Evolutionary conservation across 2,888 invertebrate species (phyloP), one percentile per base, ranked within the genome.

Genomic region (Pelosia muscerda): DNA sequence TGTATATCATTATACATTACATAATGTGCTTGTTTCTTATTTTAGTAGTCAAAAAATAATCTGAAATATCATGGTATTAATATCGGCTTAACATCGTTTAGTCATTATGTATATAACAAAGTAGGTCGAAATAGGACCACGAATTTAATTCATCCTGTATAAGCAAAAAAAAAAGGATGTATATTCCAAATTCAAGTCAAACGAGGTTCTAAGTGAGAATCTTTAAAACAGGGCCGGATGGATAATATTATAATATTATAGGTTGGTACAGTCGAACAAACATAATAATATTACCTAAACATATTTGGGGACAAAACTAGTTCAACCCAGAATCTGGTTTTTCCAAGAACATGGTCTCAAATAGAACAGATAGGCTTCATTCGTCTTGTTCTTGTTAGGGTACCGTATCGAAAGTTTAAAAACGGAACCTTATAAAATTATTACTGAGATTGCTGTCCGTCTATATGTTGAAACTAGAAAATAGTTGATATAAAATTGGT

Each of bases 291-390:
- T 26, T 63, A 26, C 22, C 22, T 49, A 54, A 63, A 54, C 11
- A 54, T 15, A 54, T 10, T 23, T 10, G 31, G 26, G 38, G 23
- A 19, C 26, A 42, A 61, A 63, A 63, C 63, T 34, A 63, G 63
- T 54, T 54, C 54, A 23, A 31, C 19, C 10, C n/a, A 22, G 10
- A 23, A 54, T 31, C 31, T 28, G 19, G 53, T 62, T 28, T 62
- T 62, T 31, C n/a, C 49, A n/a, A 31, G 26, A 61, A 61, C 26
- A 49, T 42, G 11, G n/a, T 61, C 26, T n/a, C 19, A 61, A 49
- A 49, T 19, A 49, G 26, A 49, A 19, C n/a, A 42, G 15, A 42
- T 26, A 49, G 26, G 26, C n/a, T 26, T 13, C 22, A 26, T 26
- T 49, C 26, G 61, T n/a, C 15, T 26, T 26, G 13, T 26, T 42